Percentiles rank a stretch among this genome's conserved stretches.
Evolutionary conservation across 2,797 vertebrate genomes (phyloP).

Genomic region (Hydrolagus colliei): DNA sequence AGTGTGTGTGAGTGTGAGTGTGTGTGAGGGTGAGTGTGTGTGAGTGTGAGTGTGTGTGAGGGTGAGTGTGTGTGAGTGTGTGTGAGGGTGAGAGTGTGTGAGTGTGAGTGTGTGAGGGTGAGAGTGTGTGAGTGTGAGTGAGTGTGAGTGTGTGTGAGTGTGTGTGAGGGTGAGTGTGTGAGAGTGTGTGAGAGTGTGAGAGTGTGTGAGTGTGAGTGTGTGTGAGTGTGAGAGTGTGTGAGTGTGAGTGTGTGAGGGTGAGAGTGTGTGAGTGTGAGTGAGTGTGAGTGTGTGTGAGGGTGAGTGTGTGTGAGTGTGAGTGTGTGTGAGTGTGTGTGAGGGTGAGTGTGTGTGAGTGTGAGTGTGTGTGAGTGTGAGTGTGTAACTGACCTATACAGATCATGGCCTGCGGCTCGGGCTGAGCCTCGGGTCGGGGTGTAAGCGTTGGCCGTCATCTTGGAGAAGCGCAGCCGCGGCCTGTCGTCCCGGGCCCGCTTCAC

Average conservation of each 20-base stretch:
- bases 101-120: too few species aligned
- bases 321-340: neutral
- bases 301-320: too few species aligned
- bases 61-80: too few species aligned
- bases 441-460: conserved; percentile 75
- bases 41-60: fast-evolving
- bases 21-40: fast-evolving
- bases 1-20: too few species aligned
- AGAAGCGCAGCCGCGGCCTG: conserved; percentile 62
- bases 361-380: too few species aligned
- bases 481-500: conserved; percentile 24
- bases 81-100: neutral
- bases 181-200: too few species aligned
- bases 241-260: too few species aligned
- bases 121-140: fast-evolving
- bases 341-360: neutral
- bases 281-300: too few species aligned
- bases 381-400: conserved; percentile 77
- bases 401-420: conserved; percentile 76
- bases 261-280: too few species aligned
- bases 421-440: conserved; percentile 75
- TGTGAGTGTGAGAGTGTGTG: too few species aligned
- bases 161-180: neutral
- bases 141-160: too few species aligned
- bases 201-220: too few species aligned